Evolutionary conservation across 2,797 vertebrate genomes (phyloP), one percentile per base, ranked within the genome.

Genomic region (Serranus cabrilla): DNA sequence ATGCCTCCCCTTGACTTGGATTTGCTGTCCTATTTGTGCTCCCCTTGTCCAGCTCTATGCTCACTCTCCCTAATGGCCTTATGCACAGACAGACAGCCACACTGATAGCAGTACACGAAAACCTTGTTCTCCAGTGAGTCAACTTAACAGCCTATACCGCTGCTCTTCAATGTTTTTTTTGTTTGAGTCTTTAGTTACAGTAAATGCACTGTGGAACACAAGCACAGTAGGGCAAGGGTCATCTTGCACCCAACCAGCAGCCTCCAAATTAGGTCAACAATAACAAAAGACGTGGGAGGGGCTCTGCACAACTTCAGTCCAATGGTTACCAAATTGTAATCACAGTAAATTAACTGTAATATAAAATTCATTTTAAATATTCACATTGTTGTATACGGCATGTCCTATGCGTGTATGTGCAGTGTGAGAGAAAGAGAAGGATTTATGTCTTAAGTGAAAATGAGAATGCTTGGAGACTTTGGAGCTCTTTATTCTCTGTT

Each of bases 201-300:
- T 62, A 27, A 56, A 63, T 60, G 27, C 27, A 40, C 52, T 21
- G 31, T 43, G 37, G 27, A 31, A 49, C 39, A 42, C 23, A 14
- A 47, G 34, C 21, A 50, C 42, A 70, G 39, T 45, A 50, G 65
- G 72, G 47, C 46, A 78, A 55, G 17, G 64, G 81, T 84, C 74
- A 63, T 20, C 40, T 34, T 58, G 34, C 64, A 74, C 55, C 63
- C 45, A 66, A 40, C 23, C 56, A 47, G 56, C 63, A 71, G 57
- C 45, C 47, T 47, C 63, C 11, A 79, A 77, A 71, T 52, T 16
- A 75, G 77, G 78, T 81, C 74, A 83, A 61, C 65, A 63, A 43
- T 50, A 58, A 63, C 60, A 49, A 31, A 11, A 13, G 61, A 60
- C 27, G 23, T 2, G 40, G 47, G 55, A 70, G 50, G 45, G 49